Evolutionary conservation across 2,113 vertebrate genomes (phyloP).

Genomic region (Peromyscus leucopus): DNA sequence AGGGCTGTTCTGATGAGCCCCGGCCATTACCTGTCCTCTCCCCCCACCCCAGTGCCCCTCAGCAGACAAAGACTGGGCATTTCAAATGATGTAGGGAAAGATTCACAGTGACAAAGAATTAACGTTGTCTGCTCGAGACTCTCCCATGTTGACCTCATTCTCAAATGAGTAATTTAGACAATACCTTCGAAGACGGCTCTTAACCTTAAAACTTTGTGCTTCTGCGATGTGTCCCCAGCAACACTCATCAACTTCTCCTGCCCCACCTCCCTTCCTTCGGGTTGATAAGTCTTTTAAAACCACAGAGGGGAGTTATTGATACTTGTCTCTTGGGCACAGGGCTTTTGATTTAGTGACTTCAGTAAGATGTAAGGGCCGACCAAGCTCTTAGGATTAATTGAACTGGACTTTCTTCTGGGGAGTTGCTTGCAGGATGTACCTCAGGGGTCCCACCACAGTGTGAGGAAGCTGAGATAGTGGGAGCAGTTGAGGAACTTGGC

Average conservation of each 20-base stretch:
- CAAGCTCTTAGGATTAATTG: constrained; percentile 55
- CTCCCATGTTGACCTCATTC: neutral
- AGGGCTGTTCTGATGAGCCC: neutral
- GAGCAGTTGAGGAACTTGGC: neutral
- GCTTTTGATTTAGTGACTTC: constrained; percentile 49
- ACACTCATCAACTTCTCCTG: neutral
- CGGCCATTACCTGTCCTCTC: neutral
- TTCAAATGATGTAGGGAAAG: neutral
- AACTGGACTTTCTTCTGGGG: neutral
- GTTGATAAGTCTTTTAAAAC: constrained; percentile 30
- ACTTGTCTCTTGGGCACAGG: constrained; percentile 11
- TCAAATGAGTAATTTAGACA: constrained; percentile 17
- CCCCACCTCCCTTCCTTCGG: neutral
- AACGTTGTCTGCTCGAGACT: neutral
- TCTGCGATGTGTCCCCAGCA: neutral
- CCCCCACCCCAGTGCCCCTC: neutral
- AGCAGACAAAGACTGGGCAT: neutral
- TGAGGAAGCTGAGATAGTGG: neutral
- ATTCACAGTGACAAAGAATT: neutral
- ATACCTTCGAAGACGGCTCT: neutral
- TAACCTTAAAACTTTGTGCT: constrained; percentile 26
- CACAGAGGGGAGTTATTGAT: neutral
- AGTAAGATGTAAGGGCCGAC: constrained; percentile 12
- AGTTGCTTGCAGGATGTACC: neutral
- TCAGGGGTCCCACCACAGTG: neutral